phyloP scores from a whole-genome alignment of 1,140 invertebrate genomes.

The Chionoecetes opilio region DNA sequence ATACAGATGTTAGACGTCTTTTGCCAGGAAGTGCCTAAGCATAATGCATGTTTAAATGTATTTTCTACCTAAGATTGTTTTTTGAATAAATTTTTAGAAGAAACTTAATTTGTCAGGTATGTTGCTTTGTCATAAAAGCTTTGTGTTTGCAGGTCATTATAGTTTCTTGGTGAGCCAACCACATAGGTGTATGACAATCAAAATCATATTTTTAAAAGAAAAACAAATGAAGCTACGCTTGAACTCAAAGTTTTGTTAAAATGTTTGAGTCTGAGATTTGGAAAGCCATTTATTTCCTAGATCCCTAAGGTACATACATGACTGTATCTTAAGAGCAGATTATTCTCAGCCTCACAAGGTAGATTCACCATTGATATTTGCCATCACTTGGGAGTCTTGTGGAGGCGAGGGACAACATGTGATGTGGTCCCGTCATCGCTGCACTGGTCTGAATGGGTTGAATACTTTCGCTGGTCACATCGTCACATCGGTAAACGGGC shows the following conservation, averaged over 20 bases:
- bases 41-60: slow-evolving; percentile 50
- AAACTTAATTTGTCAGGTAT: slow-evolving; percentile 24
- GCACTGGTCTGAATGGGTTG: slow-evolving; percentile 58
- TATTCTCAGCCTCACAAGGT: not conserved
- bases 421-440: not conserved
- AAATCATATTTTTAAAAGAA: slow-evolving; percentile 43
- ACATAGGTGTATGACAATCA: slow-evolving; percentile 55
- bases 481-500: not conserved
- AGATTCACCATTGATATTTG: not conserved
- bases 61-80: slow-evolving; percentile 30
- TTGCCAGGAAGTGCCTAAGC: slow-evolving; percentile 76
- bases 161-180: not conserved
- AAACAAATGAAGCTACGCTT: not conserved
- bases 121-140: not conserved
- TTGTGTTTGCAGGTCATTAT: not conserved
- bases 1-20: slow-evolving; percentile 59
- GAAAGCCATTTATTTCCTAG: not conserved
- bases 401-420: not conserved
- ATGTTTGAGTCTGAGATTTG: not conserved
- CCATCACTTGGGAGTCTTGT: not conserved
- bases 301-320: not conserved
- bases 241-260: not conserved
- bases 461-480: slow-evolving; percentile 37
- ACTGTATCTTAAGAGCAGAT: not conserved
- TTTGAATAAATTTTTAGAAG: slow-evolving; percentile 40